Percentiles rank a stretch among this genome's conserved stretches.
phyloP scores from a whole-genome alignment of 2,888 invertebrate species.

The Monochamus alternatus region DNA sequence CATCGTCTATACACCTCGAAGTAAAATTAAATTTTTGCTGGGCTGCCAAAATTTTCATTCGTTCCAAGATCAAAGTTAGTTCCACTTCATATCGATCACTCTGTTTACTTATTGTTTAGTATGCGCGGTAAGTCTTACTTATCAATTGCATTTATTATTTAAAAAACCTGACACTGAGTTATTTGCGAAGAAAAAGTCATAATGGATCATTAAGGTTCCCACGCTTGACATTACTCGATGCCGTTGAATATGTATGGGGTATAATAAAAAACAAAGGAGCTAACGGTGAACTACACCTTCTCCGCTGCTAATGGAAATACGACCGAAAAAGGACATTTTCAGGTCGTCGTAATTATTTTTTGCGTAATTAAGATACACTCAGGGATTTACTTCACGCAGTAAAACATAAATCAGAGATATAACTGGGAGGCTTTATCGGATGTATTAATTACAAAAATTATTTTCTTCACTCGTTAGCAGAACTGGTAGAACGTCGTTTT shows the following conservation, averaged over 20 bases:
- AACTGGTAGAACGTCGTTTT: background rate
- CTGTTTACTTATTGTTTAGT: no score
- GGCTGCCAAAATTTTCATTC: no score
- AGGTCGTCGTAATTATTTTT: conserved; percentile 5
- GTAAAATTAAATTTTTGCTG: no score
- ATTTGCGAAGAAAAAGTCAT: conserved; percentile 8
- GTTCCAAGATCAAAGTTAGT: no score
- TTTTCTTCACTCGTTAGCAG: background rate
- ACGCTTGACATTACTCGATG: conserved; percentile 20
- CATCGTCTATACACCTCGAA: no score
- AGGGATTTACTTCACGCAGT: background rate
- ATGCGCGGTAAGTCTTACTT: no score
- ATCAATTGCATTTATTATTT: background rate
- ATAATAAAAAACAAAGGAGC: conserved; percentile 7
- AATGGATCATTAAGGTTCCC: conserved; percentile 23
- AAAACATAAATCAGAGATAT: background rate
- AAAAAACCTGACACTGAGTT: background rate
- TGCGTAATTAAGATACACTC: background rate
- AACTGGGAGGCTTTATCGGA: background rate
- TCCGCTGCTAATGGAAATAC: background rate
- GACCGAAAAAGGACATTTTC: conserved; percentile 1
- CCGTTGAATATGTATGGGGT: conserved; percentile 15
- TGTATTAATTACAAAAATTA: background rate
- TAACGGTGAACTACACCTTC: conserved; percentile 16
- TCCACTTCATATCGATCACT: no score